A percentile compares a stretch with the other conserved stretches of the same genome.
Evolutionary conservation across 2,888 invertebrate species (phyloP).

Genomic region (Cacoxenus indagator): DNA sequence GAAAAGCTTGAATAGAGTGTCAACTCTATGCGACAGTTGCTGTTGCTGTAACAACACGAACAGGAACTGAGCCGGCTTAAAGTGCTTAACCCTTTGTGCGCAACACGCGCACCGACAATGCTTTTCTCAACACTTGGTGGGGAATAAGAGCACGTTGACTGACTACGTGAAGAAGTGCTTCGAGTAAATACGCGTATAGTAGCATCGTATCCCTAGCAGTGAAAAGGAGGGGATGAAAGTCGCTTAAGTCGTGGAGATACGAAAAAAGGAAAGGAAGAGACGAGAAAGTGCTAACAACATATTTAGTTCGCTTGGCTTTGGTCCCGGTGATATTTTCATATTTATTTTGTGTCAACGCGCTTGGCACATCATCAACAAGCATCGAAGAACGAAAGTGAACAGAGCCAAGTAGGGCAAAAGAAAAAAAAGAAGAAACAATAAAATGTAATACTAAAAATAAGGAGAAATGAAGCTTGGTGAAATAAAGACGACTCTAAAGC

Average conservation of each 20-base stretch:
- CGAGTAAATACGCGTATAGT: too few relatives aligned
- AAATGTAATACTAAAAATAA: not conserved
- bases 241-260: not conserved
- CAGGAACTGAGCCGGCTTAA: too few relatives aligned
- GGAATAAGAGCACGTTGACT: too few relatives aligned
- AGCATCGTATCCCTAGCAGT: too few relatives aligned
- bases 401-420: not conserved
- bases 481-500: not conserved
- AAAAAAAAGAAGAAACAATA: conserved; percentile 29
- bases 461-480: not conserved
- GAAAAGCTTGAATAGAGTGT: too few relatives aligned
- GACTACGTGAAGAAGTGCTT: too few relatives aligned
- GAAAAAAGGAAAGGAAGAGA: conserved; percentile 27
- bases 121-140: too few relatives aligned
- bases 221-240: too few relatives aligned
- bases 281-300: conserved; percentile 50
- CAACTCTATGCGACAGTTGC: not conserved
- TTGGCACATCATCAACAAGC: conserved; percentile 37
- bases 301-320: too few relatives aligned
- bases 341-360: conserved; percentile 50
- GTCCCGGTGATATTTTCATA: conserved; percentile 53
- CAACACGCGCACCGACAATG: too few relatives aligned
- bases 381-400: conserved; percentile 52
- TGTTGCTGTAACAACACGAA: not conserved
- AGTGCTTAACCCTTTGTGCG: too few relatives aligned